Evolutionary conservation across 1,140 invertebrate species (phyloP).

Genomic region (Drosophila paulistorum): DNA sequence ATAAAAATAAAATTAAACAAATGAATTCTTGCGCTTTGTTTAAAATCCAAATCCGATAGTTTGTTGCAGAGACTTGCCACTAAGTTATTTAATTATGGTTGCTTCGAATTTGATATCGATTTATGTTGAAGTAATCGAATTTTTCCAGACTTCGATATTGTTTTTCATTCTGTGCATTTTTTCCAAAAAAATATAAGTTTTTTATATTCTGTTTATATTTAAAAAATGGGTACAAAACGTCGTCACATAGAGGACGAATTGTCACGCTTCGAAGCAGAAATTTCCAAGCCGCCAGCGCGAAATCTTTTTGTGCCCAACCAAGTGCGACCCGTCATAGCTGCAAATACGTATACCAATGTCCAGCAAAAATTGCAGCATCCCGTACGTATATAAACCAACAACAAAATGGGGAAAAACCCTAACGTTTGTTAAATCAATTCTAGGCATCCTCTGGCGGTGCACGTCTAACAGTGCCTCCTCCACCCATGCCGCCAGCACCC

Average conservation of each 20-base stretch:
- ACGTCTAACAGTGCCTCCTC: constrained; percentile 83
- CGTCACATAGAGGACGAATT: constrained; percentile 91
- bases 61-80: not conserved
- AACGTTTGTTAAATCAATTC: constrained; percentile 27
- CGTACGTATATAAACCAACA: not conserved
- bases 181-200: not conserved
- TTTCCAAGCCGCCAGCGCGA: constrained; percentile 84
- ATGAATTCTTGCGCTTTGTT: not conserved
- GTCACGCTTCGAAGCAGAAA: constrained; percentile 94
- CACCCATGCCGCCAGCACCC: constrained; percentile 83
- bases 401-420: not conserved
- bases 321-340: constrained; percentile 87
- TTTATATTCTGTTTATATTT: not conserved
- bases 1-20: constrained; percentile 9
- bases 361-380: constrained; percentile 85
- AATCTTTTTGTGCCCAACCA: constrained; percentile 84
- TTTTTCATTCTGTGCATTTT: not conserved
- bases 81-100: not conserved
- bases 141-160: not conserved
- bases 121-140: not conserved
- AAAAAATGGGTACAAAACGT: constrained; percentile 76
- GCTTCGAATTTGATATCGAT: not conserved
- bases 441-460: constrained; percentile 83
- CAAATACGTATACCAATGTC: constrained; percentile 87
- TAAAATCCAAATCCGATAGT: not conserved